These are phyloP conservation scores for Tragelaphus imberbis DNA, from an alignment of 2,113 vertebrate genomes.

Conservation along the genomic window DNA sequence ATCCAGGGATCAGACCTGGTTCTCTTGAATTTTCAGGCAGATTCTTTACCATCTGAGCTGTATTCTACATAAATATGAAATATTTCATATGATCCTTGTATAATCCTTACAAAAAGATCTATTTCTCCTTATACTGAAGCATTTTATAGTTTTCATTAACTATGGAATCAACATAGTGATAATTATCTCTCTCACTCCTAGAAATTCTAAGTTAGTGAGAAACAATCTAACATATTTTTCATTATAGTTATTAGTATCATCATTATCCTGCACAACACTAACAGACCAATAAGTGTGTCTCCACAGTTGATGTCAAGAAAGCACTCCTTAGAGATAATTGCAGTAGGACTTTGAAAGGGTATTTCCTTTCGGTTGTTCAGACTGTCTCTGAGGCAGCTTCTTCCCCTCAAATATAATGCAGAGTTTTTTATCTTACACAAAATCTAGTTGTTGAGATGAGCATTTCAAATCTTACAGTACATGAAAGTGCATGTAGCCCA, in stretches of 20 bases:
- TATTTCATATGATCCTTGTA: neutral
- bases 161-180: neutral
- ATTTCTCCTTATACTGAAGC: neutral
- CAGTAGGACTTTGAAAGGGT: neutral
- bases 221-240: neutral
- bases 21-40: neutral
- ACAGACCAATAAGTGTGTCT: neutral
- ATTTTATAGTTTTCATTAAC: neutral
- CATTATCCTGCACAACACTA: neutral
- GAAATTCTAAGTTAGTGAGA: neutral
- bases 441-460: neutral
- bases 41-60: neutral
- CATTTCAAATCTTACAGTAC: neutral
- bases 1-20: neutral
- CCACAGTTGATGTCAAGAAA: neutral
- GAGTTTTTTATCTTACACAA: neutral
- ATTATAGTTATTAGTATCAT: neutral
- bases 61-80: neutral
- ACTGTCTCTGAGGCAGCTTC: neutral
- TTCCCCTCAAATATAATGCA: neutral
- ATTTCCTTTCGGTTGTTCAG: neutral
- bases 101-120: neutral
- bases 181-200: neutral
- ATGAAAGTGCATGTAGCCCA: neutral
- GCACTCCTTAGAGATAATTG: neutral